phyloP scores from a whole-genome alignment of 2,888 invertebrate species.

The Melanotus villosus region DNA sequence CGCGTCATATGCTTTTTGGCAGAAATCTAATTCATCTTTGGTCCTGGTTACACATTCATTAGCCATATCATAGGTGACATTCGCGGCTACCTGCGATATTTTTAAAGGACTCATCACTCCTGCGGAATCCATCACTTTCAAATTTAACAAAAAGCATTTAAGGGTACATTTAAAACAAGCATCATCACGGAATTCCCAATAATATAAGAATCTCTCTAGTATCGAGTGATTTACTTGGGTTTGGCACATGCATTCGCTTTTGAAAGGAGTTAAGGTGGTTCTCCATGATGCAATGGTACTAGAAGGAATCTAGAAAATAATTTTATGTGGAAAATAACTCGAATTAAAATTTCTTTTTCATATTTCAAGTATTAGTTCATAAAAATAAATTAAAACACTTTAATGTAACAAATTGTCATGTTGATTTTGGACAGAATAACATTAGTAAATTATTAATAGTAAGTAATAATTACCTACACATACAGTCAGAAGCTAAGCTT shows the following conservation, averaged over 20 bases:
- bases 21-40: not conserved
- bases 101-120: too few relatives aligned
- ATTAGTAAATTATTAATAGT: too few relatives aligned
- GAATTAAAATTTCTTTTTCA: not conserved
- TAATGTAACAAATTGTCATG: too few relatives aligned
- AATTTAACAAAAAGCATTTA: not conserved
- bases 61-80: not conserved
- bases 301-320: not conserved
- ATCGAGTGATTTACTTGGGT: not conserved
- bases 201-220: not conserved
- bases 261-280: not conserved
- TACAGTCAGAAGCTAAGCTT: too few relatives aligned
- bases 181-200: not conserved
- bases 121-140: too few relatives aligned
- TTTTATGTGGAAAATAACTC: not conserved
- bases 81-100: too few relatives aligned
- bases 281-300: not conserved
- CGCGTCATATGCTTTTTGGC: not conserved
- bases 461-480: too few relatives aligned
- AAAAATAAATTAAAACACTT: too few relatives aligned
- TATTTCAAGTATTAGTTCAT: too few relatives aligned
- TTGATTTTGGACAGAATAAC: too few relatives aligned
- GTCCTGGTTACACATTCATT: not conserved
- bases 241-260: not conserved
- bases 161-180: constrained; percentile 2